These are phyloP conservation scores for Sicus ferrugineus DNA, from an alignment of 2,888 invertebrate species.

Conservation along the genomic window DNA sequence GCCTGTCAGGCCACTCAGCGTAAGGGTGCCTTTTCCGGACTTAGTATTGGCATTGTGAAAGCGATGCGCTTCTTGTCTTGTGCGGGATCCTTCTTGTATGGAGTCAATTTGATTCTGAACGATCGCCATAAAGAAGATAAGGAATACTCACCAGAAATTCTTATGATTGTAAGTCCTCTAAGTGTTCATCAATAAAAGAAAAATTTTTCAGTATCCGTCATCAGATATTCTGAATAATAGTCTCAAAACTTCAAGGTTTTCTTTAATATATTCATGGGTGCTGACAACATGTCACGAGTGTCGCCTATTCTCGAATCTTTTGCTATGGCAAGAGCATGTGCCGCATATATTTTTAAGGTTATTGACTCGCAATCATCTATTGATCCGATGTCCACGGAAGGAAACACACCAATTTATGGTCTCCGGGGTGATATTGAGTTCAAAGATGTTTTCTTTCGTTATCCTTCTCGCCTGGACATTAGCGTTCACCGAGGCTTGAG, in stretches of 20 bases:
- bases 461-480: slow-evolving; percentile 80
- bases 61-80: slow-evolving; percentile 79
- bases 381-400: slow-evolving; percentile 74
- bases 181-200: too few relatives aligned
- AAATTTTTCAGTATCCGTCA: too few relatives aligned
- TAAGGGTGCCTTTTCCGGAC: slow-evolving; percentile 74
- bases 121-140: slow-evolving; percentile 69
- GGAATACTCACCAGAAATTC: slow-evolving; percentile 74
- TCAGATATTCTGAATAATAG: too few relatives aligned
- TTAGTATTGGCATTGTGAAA: slow-evolving; percentile 78
- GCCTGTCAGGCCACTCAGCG: slow-evolving; percentile 72
- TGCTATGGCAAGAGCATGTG: slow-evolving; percentile 76
- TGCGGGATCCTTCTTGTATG: slow-evolving; percentile 83
- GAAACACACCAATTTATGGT: slow-evolving; percentile 68
- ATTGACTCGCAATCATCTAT: slow-evolving; percentile 78
- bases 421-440: slow-evolving; percentile 76
- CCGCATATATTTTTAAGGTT: slow-evolving; percentile 76
- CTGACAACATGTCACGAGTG: slow-evolving; percentile 79
- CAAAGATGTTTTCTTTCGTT: slow-evolving; percentile 75
- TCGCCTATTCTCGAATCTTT: slow-evolving; percentile 81
- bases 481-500: slow-evolving; percentile 74
- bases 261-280: slow-evolving; percentile 81
- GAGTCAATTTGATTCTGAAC: slow-evolving; percentile 75
- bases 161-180: slow-evolving; percentile 77
- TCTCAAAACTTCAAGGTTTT: too few relatives aligned